A percentile compares a stretch with the other conserved stretches of the same genome.
Conservation (phyloP, 2,113 vertebrate species). For the Dryoscopus gambensis region DNA sequence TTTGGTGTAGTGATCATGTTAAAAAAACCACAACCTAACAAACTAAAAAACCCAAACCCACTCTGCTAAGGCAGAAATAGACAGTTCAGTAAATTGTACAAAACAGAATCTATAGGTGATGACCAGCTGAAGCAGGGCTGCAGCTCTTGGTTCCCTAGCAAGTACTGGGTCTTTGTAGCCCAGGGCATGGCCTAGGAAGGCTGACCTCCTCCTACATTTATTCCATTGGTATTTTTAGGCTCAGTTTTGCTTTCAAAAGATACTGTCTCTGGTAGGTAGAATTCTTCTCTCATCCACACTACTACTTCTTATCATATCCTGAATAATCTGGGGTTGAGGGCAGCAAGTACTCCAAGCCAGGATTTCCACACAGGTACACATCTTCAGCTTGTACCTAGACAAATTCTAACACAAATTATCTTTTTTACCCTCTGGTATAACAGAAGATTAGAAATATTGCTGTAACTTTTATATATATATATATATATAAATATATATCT, state of each 20-base stretch:
- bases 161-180: not conserved
- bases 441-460: not conserved
- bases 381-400: not conserved
- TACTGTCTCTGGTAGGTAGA: not conserved
- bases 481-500: too few relatives aligned
- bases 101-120: not conserved
- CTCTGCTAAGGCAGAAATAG: not conserved
- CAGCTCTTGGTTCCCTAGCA: not conserved
- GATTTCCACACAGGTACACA: not conserved
- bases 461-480: not conserved
- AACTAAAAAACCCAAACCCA: not conserved
- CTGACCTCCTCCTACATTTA: not conserved
- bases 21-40: fast-evolving
- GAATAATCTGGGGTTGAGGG: not conserved
- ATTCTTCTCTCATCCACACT: not conserved
- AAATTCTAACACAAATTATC: not conserved
- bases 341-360: not conserved
- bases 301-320: not conserved
- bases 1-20: not conserved
- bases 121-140: not conserved
- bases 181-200: not conserved
- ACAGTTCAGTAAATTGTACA: not conserved
- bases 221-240: not conserved
- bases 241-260: not conserved
- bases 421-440: not conserved